Conservation (phyloP, 2,797 vertebrate species). For the Mionectes olivaceus region DNA sequence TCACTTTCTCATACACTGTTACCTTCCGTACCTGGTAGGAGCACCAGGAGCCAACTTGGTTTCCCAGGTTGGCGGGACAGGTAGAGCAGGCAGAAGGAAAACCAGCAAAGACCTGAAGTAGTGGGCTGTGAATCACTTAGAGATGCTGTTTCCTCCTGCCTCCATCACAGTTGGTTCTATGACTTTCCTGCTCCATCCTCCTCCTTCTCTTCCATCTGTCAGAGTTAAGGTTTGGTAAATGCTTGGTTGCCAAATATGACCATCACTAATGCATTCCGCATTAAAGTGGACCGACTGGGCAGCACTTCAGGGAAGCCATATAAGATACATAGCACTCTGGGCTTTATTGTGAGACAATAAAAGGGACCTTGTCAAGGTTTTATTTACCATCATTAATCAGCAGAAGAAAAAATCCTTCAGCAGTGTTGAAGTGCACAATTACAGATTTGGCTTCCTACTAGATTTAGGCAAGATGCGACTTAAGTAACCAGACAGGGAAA, state of each 20-base stretch:
- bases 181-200: neutral
- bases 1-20: neutral
- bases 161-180: neutral
- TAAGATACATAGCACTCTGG: neutral
- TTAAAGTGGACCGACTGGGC: neutral
- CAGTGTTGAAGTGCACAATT: neutral
- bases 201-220: neutral
- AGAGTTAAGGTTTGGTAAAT: neutral
- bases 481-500: neutral
- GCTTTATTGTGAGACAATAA: neutral
- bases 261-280: neutral
- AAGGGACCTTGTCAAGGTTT: neutral
- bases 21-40: neutral
- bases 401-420: neutral
- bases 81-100: neutral
- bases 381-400: neutral
- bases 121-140: neutral
- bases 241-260: neutral
- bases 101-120: neutral
- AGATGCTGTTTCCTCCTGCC: neutral
- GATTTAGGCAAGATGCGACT: slow-evolving; percentile 17
- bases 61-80: neutral
- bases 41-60: neutral
- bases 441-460: neutral
- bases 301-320: neutral